A percentile compares a stretch with the other conserved stretches of the same genome.
Evolutionary conservation across 2,113 vertebrate genomes (phyloP).

Genomic region (Anguilla rostrata): DNA sequence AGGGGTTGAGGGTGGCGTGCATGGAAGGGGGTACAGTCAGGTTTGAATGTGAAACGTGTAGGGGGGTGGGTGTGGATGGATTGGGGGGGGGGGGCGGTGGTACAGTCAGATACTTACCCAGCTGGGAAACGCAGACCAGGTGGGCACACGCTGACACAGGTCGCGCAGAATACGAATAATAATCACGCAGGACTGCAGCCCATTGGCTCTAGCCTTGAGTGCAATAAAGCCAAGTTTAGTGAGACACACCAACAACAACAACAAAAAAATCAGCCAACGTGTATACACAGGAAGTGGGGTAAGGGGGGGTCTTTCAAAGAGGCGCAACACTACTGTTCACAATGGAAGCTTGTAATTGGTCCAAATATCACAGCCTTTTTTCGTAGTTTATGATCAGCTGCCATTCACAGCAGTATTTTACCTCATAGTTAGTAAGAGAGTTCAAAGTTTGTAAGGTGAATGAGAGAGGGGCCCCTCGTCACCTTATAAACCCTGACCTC

Average conservation of each 20-base stretch:
- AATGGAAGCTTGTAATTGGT: constrained; percentile 87
- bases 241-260: constrained; percentile 41
- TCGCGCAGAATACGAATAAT: constrained; percentile 97
- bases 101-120: constrained; percentile 80
- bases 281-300: constrained; percentile 32
- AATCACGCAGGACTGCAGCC: constrained; percentile 97
- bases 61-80: too few species aligned
- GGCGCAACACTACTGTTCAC: constrained; percentile 90
- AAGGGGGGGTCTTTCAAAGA: constrained; percentile 68
- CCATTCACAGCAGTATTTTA: constrained; percentile 97
- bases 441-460: constrained; percentile 94
- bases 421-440: constrained; percentile 86
- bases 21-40: too few species aligned
- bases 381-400: constrained; percentile 73
- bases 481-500: constrained; percentile 90
- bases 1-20: too few species aligned
- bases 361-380: constrained; percentile 45
- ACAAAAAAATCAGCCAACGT: constrained; percentile 49
- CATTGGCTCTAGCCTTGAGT: constrained; percentile 99
- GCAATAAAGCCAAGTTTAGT: constrained; percentile 84
- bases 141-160: constrained; percentile 93
- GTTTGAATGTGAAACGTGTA: too few species aligned
- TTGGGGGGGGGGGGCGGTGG: too few species aligned
- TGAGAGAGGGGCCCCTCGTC: constrained; percentile 83
- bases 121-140: constrained; percentile 94